Conservation (phyloP, 2,888 invertebrate species). For the Glaucopsyche alexis region DNA sequence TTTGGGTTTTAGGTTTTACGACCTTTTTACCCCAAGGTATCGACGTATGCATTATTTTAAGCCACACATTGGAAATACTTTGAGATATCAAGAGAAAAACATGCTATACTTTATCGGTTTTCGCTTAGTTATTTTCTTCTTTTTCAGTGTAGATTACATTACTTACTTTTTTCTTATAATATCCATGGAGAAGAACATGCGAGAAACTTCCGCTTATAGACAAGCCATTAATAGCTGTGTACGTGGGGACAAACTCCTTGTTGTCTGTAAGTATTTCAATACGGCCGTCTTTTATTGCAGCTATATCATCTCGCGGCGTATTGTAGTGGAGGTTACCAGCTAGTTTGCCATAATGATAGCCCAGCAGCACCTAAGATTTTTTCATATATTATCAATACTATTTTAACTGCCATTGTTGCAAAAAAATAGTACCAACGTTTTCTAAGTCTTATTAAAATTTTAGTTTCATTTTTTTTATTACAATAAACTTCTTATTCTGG, state of each 20-base stretch:
- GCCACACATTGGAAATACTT: no score
- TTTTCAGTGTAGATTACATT: no score
- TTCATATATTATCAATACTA: background rate
- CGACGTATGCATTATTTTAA: no score
- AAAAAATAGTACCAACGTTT: no score
- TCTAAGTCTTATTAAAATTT: no score
- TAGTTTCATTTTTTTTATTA: background rate
- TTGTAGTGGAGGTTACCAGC: constrained; percentile 86
- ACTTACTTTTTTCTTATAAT: constrained; percentile 54
- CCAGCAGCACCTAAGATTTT: constrained; percentile 56
- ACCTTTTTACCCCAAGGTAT: no score
- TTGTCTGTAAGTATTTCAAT: constrained; percentile 79
- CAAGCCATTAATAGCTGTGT: constrained; percentile 54
- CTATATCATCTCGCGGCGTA: constrained; percentile 72
- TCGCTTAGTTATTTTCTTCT: no score
- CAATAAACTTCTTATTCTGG: background rate
- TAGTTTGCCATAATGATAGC: constrained; percentile 83
- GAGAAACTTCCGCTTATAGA: constrained; percentile 55
- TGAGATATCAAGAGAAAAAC: background rate
- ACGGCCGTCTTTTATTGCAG: constrained; percentile 71
- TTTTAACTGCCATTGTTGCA: background rate
- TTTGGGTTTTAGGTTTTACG: no score
- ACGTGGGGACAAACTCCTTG: constrained; percentile 76
- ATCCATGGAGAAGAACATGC: constrained; percentile 55
- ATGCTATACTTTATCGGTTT: no score